phyloP scores from a whole-genome alignment of 2,888 invertebrate genomes.

The Seira ritae region DNA sequence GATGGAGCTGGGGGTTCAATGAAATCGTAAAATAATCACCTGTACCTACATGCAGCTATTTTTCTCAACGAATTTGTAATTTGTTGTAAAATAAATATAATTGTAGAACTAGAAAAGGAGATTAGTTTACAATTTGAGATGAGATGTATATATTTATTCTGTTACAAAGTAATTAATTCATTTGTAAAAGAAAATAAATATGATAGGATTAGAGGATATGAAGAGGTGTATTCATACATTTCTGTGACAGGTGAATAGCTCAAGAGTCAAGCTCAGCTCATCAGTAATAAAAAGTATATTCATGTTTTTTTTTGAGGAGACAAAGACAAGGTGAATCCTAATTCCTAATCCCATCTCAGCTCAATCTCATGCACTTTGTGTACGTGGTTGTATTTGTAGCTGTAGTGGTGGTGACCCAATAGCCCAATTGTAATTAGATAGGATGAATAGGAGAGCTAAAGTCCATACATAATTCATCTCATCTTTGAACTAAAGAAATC shows the following conservation, averaged over 20 bases:
- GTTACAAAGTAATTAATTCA: no score
- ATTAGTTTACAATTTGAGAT: neutral
- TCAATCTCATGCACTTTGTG: no score
- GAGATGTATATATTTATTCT: neutral
- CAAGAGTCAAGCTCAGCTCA: no score
- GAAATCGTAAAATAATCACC: neutral
- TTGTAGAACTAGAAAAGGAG: neutral
- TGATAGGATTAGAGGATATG: no score
- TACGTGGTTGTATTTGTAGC: no score
- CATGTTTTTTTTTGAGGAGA: no score
- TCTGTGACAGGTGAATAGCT: no score
- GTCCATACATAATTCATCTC: neutral
- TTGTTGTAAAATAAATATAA: neutral
- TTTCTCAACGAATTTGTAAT: neutral
- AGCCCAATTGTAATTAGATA: conserved; percentile 35
- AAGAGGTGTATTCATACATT: no score
- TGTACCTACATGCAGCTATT: neutral
- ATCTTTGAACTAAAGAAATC: no score
- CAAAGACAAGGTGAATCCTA: no score
- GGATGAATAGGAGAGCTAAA: neutral
- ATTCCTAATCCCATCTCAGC: neutral
- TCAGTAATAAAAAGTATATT: no score
- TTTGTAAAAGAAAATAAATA: no score
- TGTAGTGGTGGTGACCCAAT: conserved; percentile 37
- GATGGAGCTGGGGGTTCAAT: neutral